Evolutionary conservation across 2,113 vertebrate species (phyloP).

Genomic region (Platichthys flesus): DNA sequence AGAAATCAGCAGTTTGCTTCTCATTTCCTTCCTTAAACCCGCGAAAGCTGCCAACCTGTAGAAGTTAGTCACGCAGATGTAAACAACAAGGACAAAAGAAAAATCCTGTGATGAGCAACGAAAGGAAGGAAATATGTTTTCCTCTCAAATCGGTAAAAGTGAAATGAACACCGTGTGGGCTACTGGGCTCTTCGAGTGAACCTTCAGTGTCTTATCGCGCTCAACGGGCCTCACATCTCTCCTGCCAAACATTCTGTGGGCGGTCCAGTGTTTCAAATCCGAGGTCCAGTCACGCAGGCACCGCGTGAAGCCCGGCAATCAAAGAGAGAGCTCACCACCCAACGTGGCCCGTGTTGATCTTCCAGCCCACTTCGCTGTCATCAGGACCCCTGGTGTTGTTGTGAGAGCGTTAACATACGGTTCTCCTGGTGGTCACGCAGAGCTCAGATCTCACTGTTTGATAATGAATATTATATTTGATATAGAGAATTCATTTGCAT

Average conservation of each 20-base stretch:
- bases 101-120: background rate
- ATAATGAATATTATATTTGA: background rate
- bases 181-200: slow-evolving; percentile 26
- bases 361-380: slow-evolving; percentile 51
- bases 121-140: slow-evolving; percentile 5
- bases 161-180: slow-evolving; percentile 10
- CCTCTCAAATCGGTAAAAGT: background rate
- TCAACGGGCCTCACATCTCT: slow-evolving; percentile 45
- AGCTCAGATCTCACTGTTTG: background rate
- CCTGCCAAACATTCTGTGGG: slow-evolving; percentile 56
- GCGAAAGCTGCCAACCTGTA: slow-evolving; percentile 3
- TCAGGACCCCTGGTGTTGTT: slow-evolving; percentile 47
- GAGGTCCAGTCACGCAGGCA: slow-evolving; percentile 53
- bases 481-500: no score
- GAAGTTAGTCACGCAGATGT: background rate
- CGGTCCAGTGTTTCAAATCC: slow-evolving; percentile 36
- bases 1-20: slow-evolving; percentile 20
- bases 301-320: slow-evolving; percentile 56
- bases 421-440: background rate
- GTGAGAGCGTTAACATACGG: slow-evolving; percentile 37
- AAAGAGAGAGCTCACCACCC: slow-evolving; percentile 56
- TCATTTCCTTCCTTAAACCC: slow-evolving; percentile 30
- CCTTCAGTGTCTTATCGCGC: slow-evolving; percentile 39
- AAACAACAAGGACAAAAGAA: background rate
- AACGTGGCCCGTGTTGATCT: slow-evolving; percentile 28